phyloP scores from a whole-genome alignment of 2,797 vertebrate species.

The Thamnophis elegans region DNA sequence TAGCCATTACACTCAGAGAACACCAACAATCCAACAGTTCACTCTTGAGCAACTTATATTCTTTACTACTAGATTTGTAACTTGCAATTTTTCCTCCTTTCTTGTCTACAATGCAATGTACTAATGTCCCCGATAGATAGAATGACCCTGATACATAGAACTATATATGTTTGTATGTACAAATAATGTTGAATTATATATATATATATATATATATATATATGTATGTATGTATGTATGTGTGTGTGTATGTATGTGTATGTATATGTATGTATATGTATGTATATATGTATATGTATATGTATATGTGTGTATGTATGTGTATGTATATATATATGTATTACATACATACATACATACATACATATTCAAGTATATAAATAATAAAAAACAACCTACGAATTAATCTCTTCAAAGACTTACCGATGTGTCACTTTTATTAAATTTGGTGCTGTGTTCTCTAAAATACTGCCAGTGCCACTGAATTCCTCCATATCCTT shows the following conservation, averaged over 20 bases:
- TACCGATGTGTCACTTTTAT: conserved; percentile 94
- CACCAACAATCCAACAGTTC: not conserved
- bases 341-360: not conserved
- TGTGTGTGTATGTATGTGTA: no score
- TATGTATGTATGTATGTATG: not conserved
- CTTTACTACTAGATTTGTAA: not conserved
- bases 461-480: conserved; percentile 78
- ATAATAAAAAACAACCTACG: not conserved
- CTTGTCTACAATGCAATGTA: not conserved
- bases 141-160: not conserved
- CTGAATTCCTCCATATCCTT: conserved; percentile 76
- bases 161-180: not conserved
- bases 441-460: conserved; percentile 72
- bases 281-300: not conserved
- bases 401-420: not conserved
- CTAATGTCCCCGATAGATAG: no score
- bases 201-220: not conserved
- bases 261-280: no score
- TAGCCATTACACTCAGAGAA: not conserved
- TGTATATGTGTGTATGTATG: not conserved
- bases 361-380: not conserved
- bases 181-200: no score
- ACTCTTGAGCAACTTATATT: not conserved
- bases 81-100: not conserved
- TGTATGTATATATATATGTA: no score